These are phyloP conservation scores for Mesodorylaimus sp. DNA, from an alignment of 2,888 invertebrate species.

Conservation along the genomic window DNA sequence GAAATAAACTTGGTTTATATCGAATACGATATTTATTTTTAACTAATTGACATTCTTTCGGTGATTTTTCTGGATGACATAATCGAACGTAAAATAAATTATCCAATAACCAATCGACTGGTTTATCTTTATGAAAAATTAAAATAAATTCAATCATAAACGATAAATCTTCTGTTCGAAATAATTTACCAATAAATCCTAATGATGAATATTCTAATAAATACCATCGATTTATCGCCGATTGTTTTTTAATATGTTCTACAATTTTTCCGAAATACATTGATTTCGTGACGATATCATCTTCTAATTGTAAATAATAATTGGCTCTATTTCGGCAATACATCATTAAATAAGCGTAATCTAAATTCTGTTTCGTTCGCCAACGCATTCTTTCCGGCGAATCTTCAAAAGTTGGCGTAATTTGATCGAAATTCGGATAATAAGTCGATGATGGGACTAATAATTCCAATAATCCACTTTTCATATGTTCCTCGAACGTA, in stretches of 20 bases:
- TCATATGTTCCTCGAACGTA: constrained; percentile 24
- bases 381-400: constrained; percentile 33
- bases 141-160: constrained; percentile 65
- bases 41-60: constrained; percentile 17
- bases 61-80: constrained; percentile 42
- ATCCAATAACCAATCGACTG: constrained; percentile 83
- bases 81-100: constrained; percentile 67
- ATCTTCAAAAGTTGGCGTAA: constrained; percentile 33
- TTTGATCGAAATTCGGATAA: constrained; percentile 31
- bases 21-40: constrained; percentile 31
- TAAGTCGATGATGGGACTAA: constrained; percentile 32
- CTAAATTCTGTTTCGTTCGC: constrained; percentile 36
- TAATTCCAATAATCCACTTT: constrained; percentile 30
- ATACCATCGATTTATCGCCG: constrained; percentile 12
- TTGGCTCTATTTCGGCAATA: constrained; percentile 30
- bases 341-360: constrained; percentile 35
- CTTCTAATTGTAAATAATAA: constrained; percentile 34
- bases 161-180: too few species aligned
- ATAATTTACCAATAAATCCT: too few species aligned
- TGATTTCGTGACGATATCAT: constrained; percentile 35
- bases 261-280: constrained; percentile 20
- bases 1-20: constrained; percentile 72
- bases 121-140: constrained; percentile 82
- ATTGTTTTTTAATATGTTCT: not conserved
- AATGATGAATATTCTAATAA: too few species aligned